Conservation (phyloP, 2,888 invertebrate species). For the Erpobdella octoculata region DNA sequence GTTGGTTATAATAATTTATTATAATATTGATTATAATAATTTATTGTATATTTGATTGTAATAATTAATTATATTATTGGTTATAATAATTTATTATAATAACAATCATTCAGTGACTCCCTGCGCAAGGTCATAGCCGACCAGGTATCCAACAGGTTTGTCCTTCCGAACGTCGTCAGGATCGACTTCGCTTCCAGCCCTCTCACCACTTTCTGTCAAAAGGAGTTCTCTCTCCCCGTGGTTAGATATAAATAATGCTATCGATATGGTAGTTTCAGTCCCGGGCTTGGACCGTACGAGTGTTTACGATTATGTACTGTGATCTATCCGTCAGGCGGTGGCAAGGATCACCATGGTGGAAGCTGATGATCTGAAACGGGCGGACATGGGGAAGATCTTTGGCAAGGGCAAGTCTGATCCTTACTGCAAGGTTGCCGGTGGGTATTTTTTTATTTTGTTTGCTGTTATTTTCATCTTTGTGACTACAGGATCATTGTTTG, state of each 20-base stretch:
- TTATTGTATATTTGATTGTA: neutral
- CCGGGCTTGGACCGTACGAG: no score
- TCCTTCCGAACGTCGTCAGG: conserved; percentile 69
- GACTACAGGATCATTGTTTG: neutral
- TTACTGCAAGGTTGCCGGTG: conserved; percentile 9
- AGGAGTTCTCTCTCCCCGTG: neutral
- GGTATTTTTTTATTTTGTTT: neutral
- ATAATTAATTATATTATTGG: neutral
- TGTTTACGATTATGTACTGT: neutral
- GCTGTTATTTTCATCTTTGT: neutral
- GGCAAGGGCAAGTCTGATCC: conserved; percentile 26
- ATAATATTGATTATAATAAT: no score
- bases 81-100: neutral
- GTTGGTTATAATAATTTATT: neutral
- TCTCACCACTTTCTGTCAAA: neutral
- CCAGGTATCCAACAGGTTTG: conserved; percentile 83
- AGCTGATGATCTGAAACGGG: conserved; percentile 24
- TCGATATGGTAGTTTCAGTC: no score
- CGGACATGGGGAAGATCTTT: conserved; percentile 19
- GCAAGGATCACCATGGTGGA: conserved; percentile 2
- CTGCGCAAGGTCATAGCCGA: conserved; percentile 78
- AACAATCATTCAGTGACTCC: conserved; percentile 64
- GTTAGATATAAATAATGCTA: neutral
- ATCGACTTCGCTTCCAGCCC: neutral
- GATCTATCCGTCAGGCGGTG: neutral